Base-by-base conservation (phyloP, 1,140 invertebrate genomes). In the Plectrocnemia conspersa region DNA sequence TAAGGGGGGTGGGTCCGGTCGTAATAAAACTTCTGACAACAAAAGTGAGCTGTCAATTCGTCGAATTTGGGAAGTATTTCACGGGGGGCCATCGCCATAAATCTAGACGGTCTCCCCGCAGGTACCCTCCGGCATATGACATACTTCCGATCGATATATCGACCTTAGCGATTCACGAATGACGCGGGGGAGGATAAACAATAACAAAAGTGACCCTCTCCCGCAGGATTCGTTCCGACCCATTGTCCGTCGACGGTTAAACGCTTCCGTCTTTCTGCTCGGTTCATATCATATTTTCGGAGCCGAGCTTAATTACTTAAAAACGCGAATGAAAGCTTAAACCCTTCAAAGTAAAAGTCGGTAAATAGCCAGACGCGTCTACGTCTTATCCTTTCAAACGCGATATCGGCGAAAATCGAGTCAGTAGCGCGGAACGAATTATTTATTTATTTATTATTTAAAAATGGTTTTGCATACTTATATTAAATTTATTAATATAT, bases 11-110 rank as follows among this genome's bases (percentile, higher is more conserved):
- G 58, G 58, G 50, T 57, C 54, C 49, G 54, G 38, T 41, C 49
- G 59, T 58, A 61, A 61, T 61, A 61, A 61, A 61, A 61, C 59
- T 61, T 61, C 56, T 61, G 59, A 58, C 59, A 61, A 61, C 59
- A 61, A 61, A 61, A 61, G 59, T 61, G 59, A 61, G 56, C 59
- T 61, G 59, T 61, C 59, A 61, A 61, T 58, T 61, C 59, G 52
- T 48, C 56, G 52, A 53, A 55, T 58, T 55, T 25, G 49, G 59
- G 52, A 58, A 61, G 52, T 61, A 61, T 61, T 61, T 61, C 59
- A 61, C 45, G 38, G 35, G 42, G 52, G 56, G 47, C 55, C 52
- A 58, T 58, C 55, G 55, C 42, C 56, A 61, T 61, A 61, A 61
- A 61, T 61, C 59, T 61, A 49, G 29, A 50, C 52, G 33, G 53